Conservation (phyloP, 2,888 invertebrate genomes). For the Gnatocerus cornutus region DNA sequence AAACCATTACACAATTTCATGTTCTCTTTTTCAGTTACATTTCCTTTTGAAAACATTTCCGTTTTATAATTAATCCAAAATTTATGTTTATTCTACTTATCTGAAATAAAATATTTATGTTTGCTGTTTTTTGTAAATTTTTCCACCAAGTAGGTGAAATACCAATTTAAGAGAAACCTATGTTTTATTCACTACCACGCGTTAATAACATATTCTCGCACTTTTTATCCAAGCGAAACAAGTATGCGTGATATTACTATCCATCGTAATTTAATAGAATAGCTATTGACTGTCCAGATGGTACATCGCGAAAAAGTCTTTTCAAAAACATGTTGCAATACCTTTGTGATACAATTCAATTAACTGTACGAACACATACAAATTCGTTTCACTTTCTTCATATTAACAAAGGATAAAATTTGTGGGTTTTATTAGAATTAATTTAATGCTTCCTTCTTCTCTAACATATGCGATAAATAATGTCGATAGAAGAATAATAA, state of each 20-base stretch:
- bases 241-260: slow-evolving; percentile 10
- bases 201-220: slow-evolving; percentile 17
- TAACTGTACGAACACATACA: background rate
- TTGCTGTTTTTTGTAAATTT: slow-evolving; percentile 9
- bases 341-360: background rate
- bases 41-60: no score
- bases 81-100: no score
- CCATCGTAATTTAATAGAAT: slow-evolving; percentile 5
- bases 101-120: no score
- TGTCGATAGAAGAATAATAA: slow-evolving; percentile 2
- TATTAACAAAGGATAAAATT: slow-evolving; percentile 7
- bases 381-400: slow-evolving; percentile 29
- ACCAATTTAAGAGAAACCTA: slow-evolving; percentile 28
- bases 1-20: no score
- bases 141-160: slow-evolving; percentile 15
- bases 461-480: background rate
- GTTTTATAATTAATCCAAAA: no score
- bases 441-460: slow-evolving; percentile 25
- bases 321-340: no score
- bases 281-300: slow-evolving; percentile 8
- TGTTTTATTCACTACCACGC: slow-evolving; percentile 25
- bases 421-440: slow-evolving; percentile 14
- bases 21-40: no score
- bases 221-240: slow-evolving; percentile 20
- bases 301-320: background rate